phyloP scores from a whole-genome alignment of 1,140 invertebrate species.

The Halictus rubicundus region DNA sequence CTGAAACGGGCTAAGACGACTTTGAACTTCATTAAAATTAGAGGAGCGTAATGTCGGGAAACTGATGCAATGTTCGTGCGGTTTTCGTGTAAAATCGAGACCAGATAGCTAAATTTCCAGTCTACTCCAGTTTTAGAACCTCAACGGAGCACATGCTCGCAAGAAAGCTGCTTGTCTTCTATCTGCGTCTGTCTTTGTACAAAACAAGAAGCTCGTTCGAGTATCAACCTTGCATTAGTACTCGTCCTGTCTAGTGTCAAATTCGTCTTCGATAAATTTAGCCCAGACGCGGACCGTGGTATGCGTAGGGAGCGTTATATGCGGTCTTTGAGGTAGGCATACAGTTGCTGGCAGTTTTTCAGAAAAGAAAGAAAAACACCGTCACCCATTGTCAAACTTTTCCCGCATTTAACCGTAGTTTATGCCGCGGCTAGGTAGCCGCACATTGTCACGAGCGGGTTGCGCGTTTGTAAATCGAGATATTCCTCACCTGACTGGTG shows the following conservation, averaged over 20 bases:
- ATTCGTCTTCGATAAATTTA: slow-evolving; percentile 75
- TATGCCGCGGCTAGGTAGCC: slow-evolving; percentile 6
- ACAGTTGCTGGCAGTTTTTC: slow-evolving; percentile 72
- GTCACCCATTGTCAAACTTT: slow-evolving; percentile 30
- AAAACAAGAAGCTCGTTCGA: slow-evolving; percentile 59
- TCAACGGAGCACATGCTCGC: slow-evolving; percentile 23
- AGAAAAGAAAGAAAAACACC: slow-evolving; percentile 39
- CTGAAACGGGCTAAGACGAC: no score
- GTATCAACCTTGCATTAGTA: slow-evolving; percentile 65
- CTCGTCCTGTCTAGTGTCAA: slow-evolving; percentile 71
- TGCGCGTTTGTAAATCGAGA: slow-evolving; percentile 26
- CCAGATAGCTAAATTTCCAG: slow-evolving; percentile 13
- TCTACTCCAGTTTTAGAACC: slow-evolving; percentile 49
- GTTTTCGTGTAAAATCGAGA: not conserved
- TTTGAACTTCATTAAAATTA: not conserved
- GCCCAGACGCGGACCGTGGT: slow-evolving; percentile 63
- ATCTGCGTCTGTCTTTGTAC: slow-evolving; percentile 40
- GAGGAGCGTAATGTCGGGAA: not conserved
- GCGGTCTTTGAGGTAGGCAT: slow-evolving; percentile 26
- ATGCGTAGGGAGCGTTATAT: slow-evolving; percentile 54
- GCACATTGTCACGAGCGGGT: not conserved
- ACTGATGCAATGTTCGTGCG: slow-evolving; percentile 8
- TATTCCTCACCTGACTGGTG: slow-evolving; percentile 89
- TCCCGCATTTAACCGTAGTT: slow-evolving; percentile 21
- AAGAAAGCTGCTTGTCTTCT: slow-evolving; percentile 11